Evolutionary conservation across 2,113 vertebrate genomes (phyloP), one percentile per base, ranked within the genome.

Genomic region (Pogonocichla stellata): DNA sequence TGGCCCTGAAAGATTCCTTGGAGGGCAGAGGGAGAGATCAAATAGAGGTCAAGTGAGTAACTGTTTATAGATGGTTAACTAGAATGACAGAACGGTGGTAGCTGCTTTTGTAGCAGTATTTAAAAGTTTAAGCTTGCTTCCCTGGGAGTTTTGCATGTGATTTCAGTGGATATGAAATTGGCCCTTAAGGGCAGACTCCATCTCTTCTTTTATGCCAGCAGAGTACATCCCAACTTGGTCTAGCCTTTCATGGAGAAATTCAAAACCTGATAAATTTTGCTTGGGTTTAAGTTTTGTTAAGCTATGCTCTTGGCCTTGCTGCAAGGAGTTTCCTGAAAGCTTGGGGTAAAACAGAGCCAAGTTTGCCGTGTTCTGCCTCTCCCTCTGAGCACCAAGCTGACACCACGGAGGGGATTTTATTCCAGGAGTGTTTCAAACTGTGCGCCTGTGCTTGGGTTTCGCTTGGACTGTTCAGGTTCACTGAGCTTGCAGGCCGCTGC

Each of bases 1-100:
- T 92, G 91, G 95, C 89, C 84, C 56, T 5, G 4, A 91, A 96
- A 92, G 93, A 93, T 81, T 95, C 93, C 95, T 96, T 61, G 38
- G 92, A 88, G 95, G 88, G 72, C 88, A 90, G 72, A 86, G 12
- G 43, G 48, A 88, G 93, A 96, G 95, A 96, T 92, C 94, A 96
- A 93, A 93, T 90, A 90, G 61, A 96, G 92, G 93, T 96, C 95
- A 96, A 96, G 92, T 86, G 93, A 93, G 80, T 95, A 96, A 95
- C 95, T 92, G 85, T 95, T 96, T 94, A 95, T 96, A 92, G 96
- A 94, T 79, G 72, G 93, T 84, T 96, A 94, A 95, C 92, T 93
- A 83, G 64, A 95, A 79, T 56, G 93, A 96, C 93, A 92, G 90
- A 57, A 92, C 61, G 34, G 65, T 93, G 77, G 95, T 96, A 95